A percentile compares a stretch with the other conserved stretches of the same genome.
These are phyloP conservation scores for Epicampocera succincta DNA, from an alignment of 2,888 invertebrate genomes.

Conservation along the genomic window DNA sequence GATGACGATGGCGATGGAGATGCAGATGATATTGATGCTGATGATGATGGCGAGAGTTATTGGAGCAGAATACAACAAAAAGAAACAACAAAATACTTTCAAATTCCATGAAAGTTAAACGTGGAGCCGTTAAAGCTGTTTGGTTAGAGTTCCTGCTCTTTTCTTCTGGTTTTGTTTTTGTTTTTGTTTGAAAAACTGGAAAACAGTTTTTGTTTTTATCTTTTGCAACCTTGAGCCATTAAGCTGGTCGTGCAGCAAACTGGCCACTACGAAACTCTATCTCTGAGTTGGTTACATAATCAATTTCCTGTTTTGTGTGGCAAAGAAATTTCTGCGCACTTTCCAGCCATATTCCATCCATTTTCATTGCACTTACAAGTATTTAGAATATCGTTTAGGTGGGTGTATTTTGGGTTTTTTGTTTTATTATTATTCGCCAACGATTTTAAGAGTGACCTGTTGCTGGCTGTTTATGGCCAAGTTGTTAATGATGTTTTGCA, in stretches of 20 bases:
- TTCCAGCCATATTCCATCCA: background rate
- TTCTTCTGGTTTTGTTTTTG: no score
- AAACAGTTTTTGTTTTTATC: background rate
- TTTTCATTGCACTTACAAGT: no score
- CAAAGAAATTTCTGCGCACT: background rate
- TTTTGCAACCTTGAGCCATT: conserved; percentile 61
- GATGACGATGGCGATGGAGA: background rate
- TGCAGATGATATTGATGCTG: conserved; percentile 14
- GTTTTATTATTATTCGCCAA: background rate
- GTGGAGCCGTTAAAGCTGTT: conserved; percentile 38
- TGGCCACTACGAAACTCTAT: conserved; percentile 28
- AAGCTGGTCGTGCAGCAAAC: background rate
- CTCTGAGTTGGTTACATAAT: conserved; percentile 28
- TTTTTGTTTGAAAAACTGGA: conserved; percentile 25
- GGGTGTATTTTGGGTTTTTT: conserved; percentile 29
- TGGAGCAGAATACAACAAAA: conserved; percentile 22
- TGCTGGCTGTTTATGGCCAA: background rate
- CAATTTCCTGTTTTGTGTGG: conserved; percentile 51
- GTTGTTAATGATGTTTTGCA: conserved; percentile 36
- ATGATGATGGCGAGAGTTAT: conserved; percentile 30
- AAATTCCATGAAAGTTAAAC: conserved; percentile 50
- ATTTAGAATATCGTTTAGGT: conserved; percentile 5
- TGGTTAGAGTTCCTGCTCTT: conserved; percentile 5
- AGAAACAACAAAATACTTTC: conserved; percentile 44
- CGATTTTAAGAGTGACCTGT: conserved; percentile 7